phyloP scores from a whole-genome alignment of 2,113 vertebrate species.

The Python bivittatus region DNA sequence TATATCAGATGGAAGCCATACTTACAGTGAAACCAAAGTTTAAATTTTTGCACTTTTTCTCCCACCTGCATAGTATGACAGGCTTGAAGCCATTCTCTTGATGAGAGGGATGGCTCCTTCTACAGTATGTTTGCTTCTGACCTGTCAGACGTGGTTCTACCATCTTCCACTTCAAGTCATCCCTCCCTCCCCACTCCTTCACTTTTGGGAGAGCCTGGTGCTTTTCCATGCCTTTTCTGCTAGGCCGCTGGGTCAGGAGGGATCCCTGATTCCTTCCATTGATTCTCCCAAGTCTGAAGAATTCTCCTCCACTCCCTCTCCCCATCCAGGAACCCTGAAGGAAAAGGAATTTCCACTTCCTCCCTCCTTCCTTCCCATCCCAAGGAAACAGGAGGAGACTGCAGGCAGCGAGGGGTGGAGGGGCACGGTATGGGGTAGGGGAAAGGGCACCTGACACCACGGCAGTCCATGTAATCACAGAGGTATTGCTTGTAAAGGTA shows the following conservation, averaged over 20 bases:
- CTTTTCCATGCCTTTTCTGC: background rate
- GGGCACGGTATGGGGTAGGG: too few relatives aligned
- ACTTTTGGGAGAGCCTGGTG: background rate
- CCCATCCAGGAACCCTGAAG: background rate
- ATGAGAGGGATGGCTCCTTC: background rate
- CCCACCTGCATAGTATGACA: background rate
- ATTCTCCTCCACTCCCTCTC: background rate
- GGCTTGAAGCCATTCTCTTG: background rate
- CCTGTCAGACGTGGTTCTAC: background rate
- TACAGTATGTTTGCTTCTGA: background rate
- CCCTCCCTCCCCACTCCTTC: background rate
- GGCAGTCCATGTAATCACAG: background rate
- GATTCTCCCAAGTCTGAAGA: background rate
- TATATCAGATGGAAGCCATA: background rate
- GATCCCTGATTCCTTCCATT: too few relatives aligned
- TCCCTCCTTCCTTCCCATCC: background rate
- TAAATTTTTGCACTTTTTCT: background rate
- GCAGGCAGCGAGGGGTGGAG: background rate
- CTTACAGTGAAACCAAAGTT: background rate
- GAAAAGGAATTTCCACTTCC: background rate
- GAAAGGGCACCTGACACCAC: background rate
- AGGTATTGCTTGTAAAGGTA: too few relatives aligned
- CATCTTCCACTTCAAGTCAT: background rate
- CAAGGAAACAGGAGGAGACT: background rate
- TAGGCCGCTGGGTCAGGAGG: background rate